Percentiles rank a stretch among this genome's conserved stretches.
Evolutionary conservation across 1,140 invertebrate species (phyloP).

Genomic region (Gryllus bimaculatus): DNA sequence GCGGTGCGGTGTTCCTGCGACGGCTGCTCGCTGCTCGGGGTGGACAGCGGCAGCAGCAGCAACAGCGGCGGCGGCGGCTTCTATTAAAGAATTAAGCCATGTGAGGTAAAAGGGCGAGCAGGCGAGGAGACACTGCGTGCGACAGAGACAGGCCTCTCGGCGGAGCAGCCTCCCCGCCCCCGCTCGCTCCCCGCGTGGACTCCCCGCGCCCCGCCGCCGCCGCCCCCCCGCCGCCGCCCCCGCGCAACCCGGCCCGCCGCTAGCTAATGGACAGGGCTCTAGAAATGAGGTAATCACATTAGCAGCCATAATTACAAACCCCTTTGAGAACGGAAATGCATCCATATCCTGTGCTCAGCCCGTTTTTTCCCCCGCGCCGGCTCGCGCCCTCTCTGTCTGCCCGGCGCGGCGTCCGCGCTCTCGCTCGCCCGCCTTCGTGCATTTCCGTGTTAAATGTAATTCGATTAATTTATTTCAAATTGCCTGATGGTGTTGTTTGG

Average conservation of each 20-base stretch:
- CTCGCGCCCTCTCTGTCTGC: constrained; percentile 7
- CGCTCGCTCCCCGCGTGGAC: too few species aligned
- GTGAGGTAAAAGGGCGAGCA: constrained; percentile 1
- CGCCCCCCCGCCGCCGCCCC: too few species aligned
- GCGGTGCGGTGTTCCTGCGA: not conserved
- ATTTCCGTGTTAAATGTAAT: constrained; percentile 24
- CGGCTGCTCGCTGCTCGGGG: not conserved
- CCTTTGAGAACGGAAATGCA: constrained; percentile 25
- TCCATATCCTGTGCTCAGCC: constrained; percentile 24
- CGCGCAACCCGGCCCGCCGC: too few species aligned
- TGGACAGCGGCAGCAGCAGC: not conserved
- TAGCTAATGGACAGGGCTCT: constrained; percentile 22
- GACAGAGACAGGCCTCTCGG: not conserved
- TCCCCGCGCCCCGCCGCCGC: too few species aligned
- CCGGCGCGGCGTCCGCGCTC: not conserved
- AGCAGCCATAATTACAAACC: constrained; percentile 25
- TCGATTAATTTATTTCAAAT: constrained; percentile 25
- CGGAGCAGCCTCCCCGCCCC: not conserved
- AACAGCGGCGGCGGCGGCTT: not conserved
- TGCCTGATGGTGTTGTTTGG: constrained; percentile 19
- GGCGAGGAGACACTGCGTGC: too few species aligned
- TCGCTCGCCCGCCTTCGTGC: constrained; percentile 21
- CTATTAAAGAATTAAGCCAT: not conserved
- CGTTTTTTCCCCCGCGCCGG: constrained; percentile 11
- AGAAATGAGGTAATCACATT: constrained; percentile 25